These are phyloP conservation scores for Ephestia elutella DNA, from an alignment of 1,140 invertebrate species.

Conservation along the genomic window DNA sequence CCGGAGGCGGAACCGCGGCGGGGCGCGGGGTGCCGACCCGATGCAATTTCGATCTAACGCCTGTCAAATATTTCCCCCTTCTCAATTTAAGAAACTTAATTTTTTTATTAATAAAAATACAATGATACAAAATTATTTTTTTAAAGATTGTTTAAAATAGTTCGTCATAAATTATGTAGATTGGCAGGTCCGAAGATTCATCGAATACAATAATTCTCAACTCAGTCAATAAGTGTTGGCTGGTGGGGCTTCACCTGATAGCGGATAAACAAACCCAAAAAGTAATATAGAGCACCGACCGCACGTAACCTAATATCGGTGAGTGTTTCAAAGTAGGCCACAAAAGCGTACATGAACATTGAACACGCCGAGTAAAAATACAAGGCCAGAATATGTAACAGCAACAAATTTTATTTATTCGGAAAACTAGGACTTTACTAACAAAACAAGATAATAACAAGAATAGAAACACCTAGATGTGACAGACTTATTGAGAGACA, in stretches of 20 bases:
- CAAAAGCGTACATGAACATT: neutral
- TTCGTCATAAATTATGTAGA: too few species aligned
- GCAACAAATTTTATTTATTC: too few species aligned
- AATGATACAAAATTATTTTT: neutral
- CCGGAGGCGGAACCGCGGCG: slow-evolving; percentile 53
- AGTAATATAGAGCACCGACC: neutral
- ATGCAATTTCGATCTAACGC: neutral
- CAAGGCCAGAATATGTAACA: neutral
- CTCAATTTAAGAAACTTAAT: neutral
- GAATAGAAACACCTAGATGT: neutral
- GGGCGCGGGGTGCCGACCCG: neutral
- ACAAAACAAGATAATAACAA: neutral
- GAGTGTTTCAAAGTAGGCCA: neutral
- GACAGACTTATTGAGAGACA: too few species aligned
- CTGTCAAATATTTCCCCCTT: neutral
- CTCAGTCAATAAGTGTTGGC: neutral
- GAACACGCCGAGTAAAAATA: neutral
- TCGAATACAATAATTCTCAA: too few species aligned
- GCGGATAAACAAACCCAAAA: neutral
- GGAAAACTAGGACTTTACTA: too few species aligned
- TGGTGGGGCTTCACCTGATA: neutral
- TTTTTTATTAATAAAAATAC: neutral
- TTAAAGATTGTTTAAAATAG: too few species aligned
- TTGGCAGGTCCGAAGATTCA: too few species aligned
- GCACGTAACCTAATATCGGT: neutral